phyloP scores from a whole-genome alignment of 2,888 invertebrate species.

The Sesia bembeciformis region DNA sequence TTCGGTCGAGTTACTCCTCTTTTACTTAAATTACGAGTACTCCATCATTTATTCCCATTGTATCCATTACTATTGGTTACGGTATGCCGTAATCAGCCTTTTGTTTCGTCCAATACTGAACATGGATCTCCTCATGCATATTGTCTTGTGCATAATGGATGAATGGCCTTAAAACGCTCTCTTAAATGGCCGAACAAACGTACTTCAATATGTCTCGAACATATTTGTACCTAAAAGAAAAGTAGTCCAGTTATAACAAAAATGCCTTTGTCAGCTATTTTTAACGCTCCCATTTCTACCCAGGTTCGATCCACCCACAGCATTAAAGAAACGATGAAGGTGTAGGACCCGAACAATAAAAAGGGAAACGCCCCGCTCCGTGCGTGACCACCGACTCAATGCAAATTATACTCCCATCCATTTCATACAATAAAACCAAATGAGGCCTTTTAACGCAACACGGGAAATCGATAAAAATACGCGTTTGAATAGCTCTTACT shows the following conservation, averaged over 20 bases:
- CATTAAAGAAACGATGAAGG: constrained; percentile 50
- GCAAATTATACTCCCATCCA: constrained; percentile 70
- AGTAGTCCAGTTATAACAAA: neutral
- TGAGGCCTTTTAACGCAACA: constrained; percentile 71
- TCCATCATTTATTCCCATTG: no score
- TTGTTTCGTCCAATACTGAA: no score
- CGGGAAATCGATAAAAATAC: constrained; percentile 61
- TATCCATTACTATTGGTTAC: no score
- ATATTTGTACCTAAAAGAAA: neutral
- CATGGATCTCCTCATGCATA: no score
- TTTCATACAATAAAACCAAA: constrained; percentile 70
- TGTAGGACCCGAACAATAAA: constrained; percentile 55
- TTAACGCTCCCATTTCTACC: constrained; percentile 4
- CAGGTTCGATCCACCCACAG: constrained; percentile 28
- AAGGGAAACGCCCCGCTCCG: constrained; percentile 40
- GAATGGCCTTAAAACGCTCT: no score
- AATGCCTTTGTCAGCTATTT: constrained; percentile 6
- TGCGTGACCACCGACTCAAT: constrained; percentile 68
- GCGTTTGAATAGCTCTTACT: constrained; percentile 1
- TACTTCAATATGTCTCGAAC: no score
- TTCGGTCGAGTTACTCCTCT: no score
- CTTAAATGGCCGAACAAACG: no score
- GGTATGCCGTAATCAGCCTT: no score
- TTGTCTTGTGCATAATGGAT: no score
- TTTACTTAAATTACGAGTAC: no score